Evolutionary conservation across 2,888 invertebrate species (phyloP), one percentile per base, ranked within the genome.

Genomic region (Adelognathus sp.): DNA sequence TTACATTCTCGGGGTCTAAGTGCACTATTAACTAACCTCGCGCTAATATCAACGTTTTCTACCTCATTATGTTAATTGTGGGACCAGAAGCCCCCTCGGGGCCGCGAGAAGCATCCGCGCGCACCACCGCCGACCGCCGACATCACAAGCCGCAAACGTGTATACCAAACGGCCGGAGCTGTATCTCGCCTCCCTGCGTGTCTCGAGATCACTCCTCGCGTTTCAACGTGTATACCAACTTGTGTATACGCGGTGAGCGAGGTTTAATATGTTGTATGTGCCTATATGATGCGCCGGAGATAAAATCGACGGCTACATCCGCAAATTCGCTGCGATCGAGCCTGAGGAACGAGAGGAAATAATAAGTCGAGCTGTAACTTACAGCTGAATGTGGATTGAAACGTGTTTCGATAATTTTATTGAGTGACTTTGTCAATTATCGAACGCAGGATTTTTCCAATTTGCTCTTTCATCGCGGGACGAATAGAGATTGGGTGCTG

Each of bases 1-100:
- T 87, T 86, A 81, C 83, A 84, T 86, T 86, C 84, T 61, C 80
- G 73, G 76, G 80, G n/a, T n/a, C 82, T 87, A 86, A 88, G 81
- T 82, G 86, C 84, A 81, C 85, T 87, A 88, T 88, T 88, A 88
- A 88, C 86, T 89, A 89, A 86, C 85, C 84, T 87, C 83, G 81
- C 79, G 86, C 72, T 87, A 89, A 88, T 89, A 87, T 87, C 85
- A 80, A 84, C 83, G 83, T 86, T 85, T 86, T 86, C 83, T 85
- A 67, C 81, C 84, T 88, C 85, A 88, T 88, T 89, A 89, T 87
- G 88, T 84, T 88, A 88, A 88, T 89, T 87, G 84, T 79, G 84
- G 83, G 83, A 85, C 77, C 81, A 70, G 78, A 33, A 31, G 70
- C 79, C 83, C 79, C 83, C 86, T 81, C 79, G 80, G 73, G 84